A percentile compares a stretch with the other conserved stretches of the same genome.
Conservation (phyloP, 2,888 invertebrate species). For the Parnassius mnemosyne region DNA sequence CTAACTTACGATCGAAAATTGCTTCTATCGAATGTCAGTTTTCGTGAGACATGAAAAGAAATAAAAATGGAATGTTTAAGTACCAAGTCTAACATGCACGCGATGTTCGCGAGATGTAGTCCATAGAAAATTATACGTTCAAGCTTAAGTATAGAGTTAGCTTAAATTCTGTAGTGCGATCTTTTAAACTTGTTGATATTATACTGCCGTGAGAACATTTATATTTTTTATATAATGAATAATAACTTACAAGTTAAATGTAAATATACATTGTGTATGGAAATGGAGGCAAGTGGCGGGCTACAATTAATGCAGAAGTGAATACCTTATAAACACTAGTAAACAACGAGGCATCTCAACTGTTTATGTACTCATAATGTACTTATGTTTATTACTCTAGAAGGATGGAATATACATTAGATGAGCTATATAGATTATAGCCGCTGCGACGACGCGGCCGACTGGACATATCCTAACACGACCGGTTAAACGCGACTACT, state of each 20-base stretch:
- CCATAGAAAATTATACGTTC: constrained; percentile 39
- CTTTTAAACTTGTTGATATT: constrained; percentile 51
- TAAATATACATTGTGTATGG: constrained; percentile 67
- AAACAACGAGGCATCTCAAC: constrained; percentile 65
- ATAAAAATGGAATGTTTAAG: constrained; percentile 77
- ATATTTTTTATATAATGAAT: constrained; percentile 49
- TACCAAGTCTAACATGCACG: constrained; percentile 74
- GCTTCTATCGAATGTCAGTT: constrained; percentile 53
- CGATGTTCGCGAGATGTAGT: constrained; percentile 36
- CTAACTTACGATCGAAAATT: constrained; percentile 55
- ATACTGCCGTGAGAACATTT: constrained; percentile 44
- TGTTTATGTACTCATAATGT: constrained; percentile 72
- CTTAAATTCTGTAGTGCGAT: constrained; percentile 60
- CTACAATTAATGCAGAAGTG: constrained; percentile 60
- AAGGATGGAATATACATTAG: constrained; percentile 80
- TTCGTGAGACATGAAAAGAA: constrained; percentile 36
- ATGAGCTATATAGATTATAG: constrained; percentile 65
- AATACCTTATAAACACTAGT: constrained; percentile 64
- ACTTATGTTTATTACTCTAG: constrained; percentile 68
- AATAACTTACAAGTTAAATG: constrained; percentile 55
- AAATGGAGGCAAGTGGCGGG: constrained; percentile 68
- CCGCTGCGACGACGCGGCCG: constrained; percentile 47
- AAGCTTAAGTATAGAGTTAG: constrained; percentile 35
- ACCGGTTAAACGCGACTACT: constrained; percentile 55
- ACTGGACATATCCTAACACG: constrained; percentile 55